Percentiles rank a stretch among this genome's conserved stretches.
Conservation (phyloP, 2,113 vertebrate genomes). For the Tapirus terrestris region DNA sequence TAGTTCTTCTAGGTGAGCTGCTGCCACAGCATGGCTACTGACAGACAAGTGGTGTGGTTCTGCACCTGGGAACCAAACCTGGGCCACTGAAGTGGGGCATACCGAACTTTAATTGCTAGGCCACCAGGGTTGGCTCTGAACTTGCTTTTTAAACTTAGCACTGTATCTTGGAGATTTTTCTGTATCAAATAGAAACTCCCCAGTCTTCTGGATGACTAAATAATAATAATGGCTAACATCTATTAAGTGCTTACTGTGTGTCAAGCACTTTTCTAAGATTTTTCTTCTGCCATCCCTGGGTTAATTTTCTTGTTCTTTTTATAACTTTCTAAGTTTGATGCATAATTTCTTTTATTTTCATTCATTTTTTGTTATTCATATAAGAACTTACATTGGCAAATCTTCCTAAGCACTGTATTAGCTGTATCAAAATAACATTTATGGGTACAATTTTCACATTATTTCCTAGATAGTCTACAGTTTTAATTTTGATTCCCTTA, state of each 20-base stretch:
- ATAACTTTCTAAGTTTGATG: neutral
- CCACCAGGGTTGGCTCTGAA: too few species aligned
- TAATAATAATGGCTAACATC: neutral
- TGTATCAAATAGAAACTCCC: neutral
- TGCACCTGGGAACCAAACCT: too few species aligned
- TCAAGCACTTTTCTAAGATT: neutral
- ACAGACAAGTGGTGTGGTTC: too few species aligned
- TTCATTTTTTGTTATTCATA: neutral
- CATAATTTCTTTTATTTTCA: slow-evolving; percentile 2
- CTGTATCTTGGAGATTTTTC: neutral
- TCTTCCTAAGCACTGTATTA: neutral
- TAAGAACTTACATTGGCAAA: neutral
- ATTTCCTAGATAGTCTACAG: neutral
- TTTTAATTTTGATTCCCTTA: neutral
- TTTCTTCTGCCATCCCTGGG: neutral
- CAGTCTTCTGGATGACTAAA: neutral
- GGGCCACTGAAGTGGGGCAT: too few species aligned
- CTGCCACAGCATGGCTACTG: too few species aligned
- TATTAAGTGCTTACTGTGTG: neutral
- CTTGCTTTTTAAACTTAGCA: neutral
- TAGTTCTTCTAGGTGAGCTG: too few species aligned
- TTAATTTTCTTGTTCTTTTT: neutral
- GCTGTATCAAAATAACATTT: neutral
- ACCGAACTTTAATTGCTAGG: too few species aligned
- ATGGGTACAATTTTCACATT: neutral